phyloP scores from a whole-genome alignment of 2,888 invertebrate species.

The Tribolium freemani region DNA sequence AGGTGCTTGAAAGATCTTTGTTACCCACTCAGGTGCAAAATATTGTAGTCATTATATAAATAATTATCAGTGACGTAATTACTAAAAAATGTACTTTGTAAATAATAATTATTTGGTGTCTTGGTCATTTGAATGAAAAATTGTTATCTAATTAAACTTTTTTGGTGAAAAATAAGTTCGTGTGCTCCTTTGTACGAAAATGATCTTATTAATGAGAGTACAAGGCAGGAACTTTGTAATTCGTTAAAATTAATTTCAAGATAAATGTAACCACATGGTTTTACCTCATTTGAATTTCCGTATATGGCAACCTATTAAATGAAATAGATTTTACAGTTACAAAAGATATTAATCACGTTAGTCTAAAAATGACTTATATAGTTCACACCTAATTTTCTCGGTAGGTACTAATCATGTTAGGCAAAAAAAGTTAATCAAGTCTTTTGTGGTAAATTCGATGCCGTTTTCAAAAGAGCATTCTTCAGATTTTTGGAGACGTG shows the following conservation, averaged over 20 bases:
- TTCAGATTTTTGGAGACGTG: not conserved
- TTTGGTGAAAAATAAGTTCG: slow-evolving; percentile 4
- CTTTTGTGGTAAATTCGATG: slow-evolving; percentile 17
- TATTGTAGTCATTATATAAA: not conserved
- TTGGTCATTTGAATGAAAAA: not conserved
- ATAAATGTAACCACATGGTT: slow-evolving; percentile 39
- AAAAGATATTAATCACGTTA: slow-evolving; percentile 46
- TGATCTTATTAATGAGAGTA: slow-evolving; percentile 27
- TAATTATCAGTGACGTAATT: not conserved
- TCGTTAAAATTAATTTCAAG: slow-evolving; percentile 40
- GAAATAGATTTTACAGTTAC: slow-evolving; percentile 47
- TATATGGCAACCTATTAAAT: slow-evolving; percentile 45
- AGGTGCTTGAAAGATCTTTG: not conserved
- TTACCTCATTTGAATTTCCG: slow-evolving; percentile 44
- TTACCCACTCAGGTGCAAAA: not conserved
- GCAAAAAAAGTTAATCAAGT: slow-evolving; percentile 31
- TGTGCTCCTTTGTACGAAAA: slow-evolving; percentile 30
- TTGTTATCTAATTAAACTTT: not conserved
- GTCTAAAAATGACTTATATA: slow-evolving; percentile 41
- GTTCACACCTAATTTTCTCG: slow-evolving; percentile 44
- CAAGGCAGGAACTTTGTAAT: slow-evolving; percentile 31
- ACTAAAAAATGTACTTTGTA: not conserved
- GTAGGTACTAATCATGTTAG: slow-evolving; percentile 41
- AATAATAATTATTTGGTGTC: not conserved
- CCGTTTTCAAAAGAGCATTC: not conserved